Evolutionary conservation across 2,113 vertebrate species (phyloP).

Genomic region (Baryphthengus martii): DNA sequence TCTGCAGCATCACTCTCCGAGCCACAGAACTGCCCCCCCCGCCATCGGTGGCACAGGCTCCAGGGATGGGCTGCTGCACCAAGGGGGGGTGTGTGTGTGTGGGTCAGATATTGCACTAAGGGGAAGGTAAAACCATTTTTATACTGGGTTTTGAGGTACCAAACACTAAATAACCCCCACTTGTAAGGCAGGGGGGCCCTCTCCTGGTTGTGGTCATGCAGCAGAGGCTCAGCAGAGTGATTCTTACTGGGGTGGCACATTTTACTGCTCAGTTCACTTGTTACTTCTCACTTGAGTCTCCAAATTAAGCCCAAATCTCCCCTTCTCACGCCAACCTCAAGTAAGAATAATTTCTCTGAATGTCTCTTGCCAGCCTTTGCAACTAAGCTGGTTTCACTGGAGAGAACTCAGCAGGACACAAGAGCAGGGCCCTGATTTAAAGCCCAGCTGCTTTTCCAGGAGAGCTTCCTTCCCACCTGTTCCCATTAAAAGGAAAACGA

Average conservation of each 20-base stretch:
- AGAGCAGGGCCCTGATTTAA: neutral
- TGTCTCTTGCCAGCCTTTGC: accelerated
- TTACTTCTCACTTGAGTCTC: accelerated
- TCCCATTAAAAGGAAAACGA: neutral
- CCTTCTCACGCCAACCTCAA: neutral
- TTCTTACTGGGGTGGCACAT: accelerated
- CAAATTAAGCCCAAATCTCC: neutral
- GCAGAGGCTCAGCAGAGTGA: accelerated
- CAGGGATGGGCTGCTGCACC: neutral
- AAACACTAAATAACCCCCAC: accelerated
- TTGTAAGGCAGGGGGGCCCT: neutral
- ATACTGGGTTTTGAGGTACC: accelerated
- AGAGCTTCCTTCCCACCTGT: neutral
- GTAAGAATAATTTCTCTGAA: accelerated
- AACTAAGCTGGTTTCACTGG: neutral
- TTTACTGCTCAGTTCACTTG: accelerated
- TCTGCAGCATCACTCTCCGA: neutral
- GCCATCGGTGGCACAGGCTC: accelerated
- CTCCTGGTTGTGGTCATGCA: neutral
- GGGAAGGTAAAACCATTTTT: accelerated
- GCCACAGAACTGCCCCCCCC: accelerated
- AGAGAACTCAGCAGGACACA: accelerated
- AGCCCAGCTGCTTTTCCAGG: neutral
- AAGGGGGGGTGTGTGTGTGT: accelerated
- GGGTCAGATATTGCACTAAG: accelerated